Base-by-base conservation (phyloP, 2,113 vertebrate species). In the Hoplias malabaricus region DNA sequence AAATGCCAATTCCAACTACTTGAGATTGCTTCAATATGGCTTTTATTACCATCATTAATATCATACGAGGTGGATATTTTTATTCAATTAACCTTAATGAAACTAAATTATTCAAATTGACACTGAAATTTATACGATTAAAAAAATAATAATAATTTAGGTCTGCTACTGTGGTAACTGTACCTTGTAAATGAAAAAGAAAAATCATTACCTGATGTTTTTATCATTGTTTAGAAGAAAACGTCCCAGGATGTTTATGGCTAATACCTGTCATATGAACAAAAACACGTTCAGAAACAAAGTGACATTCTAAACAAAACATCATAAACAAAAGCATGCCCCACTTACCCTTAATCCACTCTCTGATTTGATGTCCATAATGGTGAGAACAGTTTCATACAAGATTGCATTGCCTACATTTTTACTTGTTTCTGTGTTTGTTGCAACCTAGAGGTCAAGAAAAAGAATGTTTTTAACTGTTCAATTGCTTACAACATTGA, bases 331-430 rank as follows among this genome's bases (percentile, higher is more conserved):
- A 1, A 0, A 42, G 14, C 43, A 5, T 2, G 10, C 29, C 40
- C 0, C 67, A 94, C 96, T 92, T 91, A 99, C 98, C 90, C 98
- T 92, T 78, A 99, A 86, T 84, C 98, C 98, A 85, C 98, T 99
- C 90, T 99, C 97, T 77, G 97, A 99, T 88, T 99, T 99, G 91
- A 99, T 99, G 91, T 99, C 98, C 98, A 99, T 99, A 88, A 99
- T 99, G 53, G 98, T 99, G 88, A 99, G 91, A 75, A 99, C 98
- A 0, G 98, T 99, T 93, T 99, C 98, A 81, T 99, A 99, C 74
- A 99, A 94, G 89, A 99, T 99, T 83, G 98, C 98, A 82, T 99
- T 99, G 86, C 98, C 98, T 89, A 99, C 98, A 29, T 99, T 99
- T 96, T 99, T 99, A 95, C 98, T 99, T 1, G 98, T 99, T 89